A percentile compares a stretch with the other conserved stretches of the same genome.
Conservation (phyloP, 2,113 vertebrate species). For the Chinchilla lanigera region DNA sequence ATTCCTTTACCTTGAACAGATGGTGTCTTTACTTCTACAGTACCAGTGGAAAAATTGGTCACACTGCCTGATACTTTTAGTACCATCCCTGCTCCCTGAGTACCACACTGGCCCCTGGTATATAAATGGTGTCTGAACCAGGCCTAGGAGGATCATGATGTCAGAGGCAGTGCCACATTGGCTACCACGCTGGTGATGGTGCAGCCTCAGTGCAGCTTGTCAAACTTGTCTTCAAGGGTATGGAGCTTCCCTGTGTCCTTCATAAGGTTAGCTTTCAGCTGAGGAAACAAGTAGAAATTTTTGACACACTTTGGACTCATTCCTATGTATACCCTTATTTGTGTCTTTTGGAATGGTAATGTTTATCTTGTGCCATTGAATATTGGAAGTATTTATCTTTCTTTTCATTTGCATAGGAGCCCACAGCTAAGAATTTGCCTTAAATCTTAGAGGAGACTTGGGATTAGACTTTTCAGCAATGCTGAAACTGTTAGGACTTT, state of each 20-base stretch:
- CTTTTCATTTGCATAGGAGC: too few species aligned
- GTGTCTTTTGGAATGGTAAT: neutral
- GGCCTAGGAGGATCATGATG: neutral
- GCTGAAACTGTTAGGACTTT: too few species aligned
- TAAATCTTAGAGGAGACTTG: too few species aligned
- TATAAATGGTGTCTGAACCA: slow-evolving; percentile 16
- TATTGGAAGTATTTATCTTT: too few species aligned
- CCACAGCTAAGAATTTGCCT: too few species aligned
- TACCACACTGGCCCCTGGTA: slow-evolving; percentile 61
- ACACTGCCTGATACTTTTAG: neutral
- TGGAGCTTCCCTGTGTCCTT: neutral
- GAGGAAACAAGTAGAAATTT: neutral
- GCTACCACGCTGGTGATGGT: slow-evolving; percentile 24
- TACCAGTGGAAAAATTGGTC: neutral
- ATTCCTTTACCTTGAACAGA: neutral
- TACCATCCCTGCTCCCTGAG: neutral
- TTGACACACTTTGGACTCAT: neutral
- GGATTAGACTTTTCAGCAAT: too few species aligned
- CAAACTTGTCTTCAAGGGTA: neutral
- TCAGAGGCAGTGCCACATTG: accelerated
- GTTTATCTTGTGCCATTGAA: too few species aligned
- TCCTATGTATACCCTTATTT: too few species aligned
- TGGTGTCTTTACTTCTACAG: accelerated
- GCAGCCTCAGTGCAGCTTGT: neutral
- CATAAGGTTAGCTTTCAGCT: neutral